Evolutionary conservation across 2,888 invertebrate genomes (phyloP).

Genomic region (Leptopilina syphax): DNA sequence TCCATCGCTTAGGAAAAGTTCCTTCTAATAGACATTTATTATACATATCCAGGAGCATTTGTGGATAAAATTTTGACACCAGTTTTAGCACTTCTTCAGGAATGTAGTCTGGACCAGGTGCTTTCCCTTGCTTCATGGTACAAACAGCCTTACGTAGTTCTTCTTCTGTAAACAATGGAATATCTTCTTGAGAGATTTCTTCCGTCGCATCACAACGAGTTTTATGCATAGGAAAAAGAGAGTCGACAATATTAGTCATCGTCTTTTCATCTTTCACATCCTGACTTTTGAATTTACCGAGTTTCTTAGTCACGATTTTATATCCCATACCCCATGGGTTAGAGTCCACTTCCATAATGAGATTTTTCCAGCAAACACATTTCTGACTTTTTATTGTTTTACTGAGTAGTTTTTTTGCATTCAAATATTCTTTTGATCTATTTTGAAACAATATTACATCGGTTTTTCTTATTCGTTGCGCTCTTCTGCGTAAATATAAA

Average conservation of each 20-base stretch:
- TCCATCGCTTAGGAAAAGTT: background rate
- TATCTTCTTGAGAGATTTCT: background rate
- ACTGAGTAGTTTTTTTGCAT: too few species aligned
- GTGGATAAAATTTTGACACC: background rate
- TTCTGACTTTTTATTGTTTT: background rate
- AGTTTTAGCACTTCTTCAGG: constrained; percentile 35
- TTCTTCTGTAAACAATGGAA: constrained; percentile 3
- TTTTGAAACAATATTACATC: too few species aligned
- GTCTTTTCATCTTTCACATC: constrained; percentile 27
- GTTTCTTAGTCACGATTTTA: constrained; percentile 43
- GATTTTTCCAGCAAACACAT: constrained; percentile 40
- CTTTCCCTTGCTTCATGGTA: constrained; percentile 44
- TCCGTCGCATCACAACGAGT: background rate
- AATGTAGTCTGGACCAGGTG: constrained; percentile 49
- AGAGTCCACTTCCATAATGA: too few species aligned
- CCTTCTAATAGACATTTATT: too few species aligned
- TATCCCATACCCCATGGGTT: too few species aligned
- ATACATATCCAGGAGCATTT: constrained; percentile 11
- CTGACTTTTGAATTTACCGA: constrained; percentile 33
- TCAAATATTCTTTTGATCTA: too few species aligned
- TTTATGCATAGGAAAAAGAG: constrained; percentile 45
- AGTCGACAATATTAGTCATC: constrained; percentile 36
- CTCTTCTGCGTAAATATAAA: too few species aligned
- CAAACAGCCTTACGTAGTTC: constrained; percentile 7
- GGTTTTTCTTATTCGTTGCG: too few species aligned